Percentiles rank a stretch among this genome's conserved stretches.
phyloP scores from a whole-genome alignment of 2,113 vertebrate species.

The Ptilorrhoa leucosticta region DNA sequence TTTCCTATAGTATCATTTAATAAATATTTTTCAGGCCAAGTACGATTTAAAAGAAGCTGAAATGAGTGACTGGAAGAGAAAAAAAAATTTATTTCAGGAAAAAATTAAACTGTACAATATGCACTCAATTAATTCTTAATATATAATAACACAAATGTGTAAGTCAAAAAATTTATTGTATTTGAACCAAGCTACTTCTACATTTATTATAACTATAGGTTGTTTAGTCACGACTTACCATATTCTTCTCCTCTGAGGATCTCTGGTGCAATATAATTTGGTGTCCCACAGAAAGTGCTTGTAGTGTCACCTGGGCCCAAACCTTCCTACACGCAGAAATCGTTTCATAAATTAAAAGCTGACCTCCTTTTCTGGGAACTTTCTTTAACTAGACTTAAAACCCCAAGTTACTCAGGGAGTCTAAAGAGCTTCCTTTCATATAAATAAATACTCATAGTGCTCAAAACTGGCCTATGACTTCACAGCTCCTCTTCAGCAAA shows the following conservation, averaged over 20 bases:
- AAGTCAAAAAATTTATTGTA: not conserved
- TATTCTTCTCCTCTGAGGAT: slow-evolving; percentile 97
- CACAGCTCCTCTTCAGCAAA: not conserved
- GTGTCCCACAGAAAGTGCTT: slow-evolving; percentile 97
- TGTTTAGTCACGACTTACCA: slow-evolving; percentile 71
- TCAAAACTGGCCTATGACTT: not conserved
- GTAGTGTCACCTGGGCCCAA: slow-evolving; percentile 97
- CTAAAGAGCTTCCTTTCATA: not conserved
- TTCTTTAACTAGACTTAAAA: not conserved
- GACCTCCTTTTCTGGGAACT: not conserved
- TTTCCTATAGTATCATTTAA: not conserved
- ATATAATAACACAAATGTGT: not conserved
- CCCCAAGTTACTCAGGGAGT: not conserved
- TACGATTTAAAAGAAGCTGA: not conserved
- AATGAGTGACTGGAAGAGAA: not conserved
- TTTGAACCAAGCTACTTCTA: not conserved
- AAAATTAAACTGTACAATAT: not conserved
- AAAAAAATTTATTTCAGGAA: not conserved
- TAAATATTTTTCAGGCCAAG: not conserved
- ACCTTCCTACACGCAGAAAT: slow-evolving; percentile 82
- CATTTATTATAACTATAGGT: not conserved
- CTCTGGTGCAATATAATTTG: slow-evolving; percentile 97
- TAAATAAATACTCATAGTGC: not conserved
- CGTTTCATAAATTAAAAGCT: not conserved
- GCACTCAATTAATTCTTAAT: not conserved